Evolutionary conservation across 2,888 invertebrate species (phyloP).

Genomic region (Sclerodermus sp.): DNA sequence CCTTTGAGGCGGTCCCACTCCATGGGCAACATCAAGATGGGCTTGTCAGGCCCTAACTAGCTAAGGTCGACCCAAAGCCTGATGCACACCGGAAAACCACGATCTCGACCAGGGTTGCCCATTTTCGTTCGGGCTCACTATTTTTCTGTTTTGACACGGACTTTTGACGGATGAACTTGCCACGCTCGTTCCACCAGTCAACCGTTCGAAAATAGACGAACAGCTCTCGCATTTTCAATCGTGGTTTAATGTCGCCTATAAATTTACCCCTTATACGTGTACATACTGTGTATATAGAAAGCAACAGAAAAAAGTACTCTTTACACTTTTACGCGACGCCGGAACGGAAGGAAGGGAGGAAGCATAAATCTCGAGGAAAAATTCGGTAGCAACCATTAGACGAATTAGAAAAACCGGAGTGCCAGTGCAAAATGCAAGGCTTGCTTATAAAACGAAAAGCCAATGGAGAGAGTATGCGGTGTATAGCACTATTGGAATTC

Average conservation of each 20-base stretch:
- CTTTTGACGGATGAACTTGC: slow-evolving; percentile 36
- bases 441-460: slow-evolving; percentile 5
- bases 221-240: too few relatives aligned
- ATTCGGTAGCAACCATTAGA: too few relatives aligned
- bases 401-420: not conserved
- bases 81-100: slow-evolving; percentile 33
- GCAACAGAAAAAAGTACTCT: too few relatives aligned
- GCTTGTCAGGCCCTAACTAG: slow-evolving; percentile 55
- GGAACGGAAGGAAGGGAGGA: too few relatives aligned
- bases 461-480: slow-evolving; percentile 20
- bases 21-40: slow-evolving; percentile 46
- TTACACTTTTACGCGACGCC: too few relatives aligned
- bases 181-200: slow-evolving; percentile 14
- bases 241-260: too few relatives aligned
- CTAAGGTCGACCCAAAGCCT: slow-evolving; percentile 38
- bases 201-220: too few relatives aligned
- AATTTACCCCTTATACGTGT: too few relatives aligned
- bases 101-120: slow-evolving; percentile 4
- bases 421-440: not conserved
- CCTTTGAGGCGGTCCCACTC: slow-evolving; percentile 46
- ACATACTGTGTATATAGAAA: too few relatives aligned
- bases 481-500: slow-evolving; percentile 24
- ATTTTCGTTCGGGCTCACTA: slow-evolving; percentile 1
- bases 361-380: too few relatives aligned
- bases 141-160: slow-evolving; percentile 53